A percentile compares a stretch with the other conserved stretches of the same genome.
These are phyloP conservation scores for Aporophyla lueneburgensis DNA, from an alignment of 2,888 invertebrate species.

Conservation along the genomic window DNA sequence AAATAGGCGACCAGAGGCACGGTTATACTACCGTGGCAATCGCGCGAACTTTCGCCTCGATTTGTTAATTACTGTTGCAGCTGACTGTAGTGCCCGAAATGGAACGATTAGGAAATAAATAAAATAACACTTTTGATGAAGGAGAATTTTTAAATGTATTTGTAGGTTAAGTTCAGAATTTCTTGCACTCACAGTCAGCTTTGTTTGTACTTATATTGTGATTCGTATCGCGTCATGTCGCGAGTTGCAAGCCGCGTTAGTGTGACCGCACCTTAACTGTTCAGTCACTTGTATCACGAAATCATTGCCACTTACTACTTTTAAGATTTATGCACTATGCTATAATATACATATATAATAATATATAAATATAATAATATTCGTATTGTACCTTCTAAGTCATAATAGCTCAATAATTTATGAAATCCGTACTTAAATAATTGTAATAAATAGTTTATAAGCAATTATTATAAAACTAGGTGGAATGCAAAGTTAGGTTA, in stretches of 20 bases:
- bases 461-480: slow-evolving; percentile 78
- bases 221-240: slow-evolving; percentile 6
- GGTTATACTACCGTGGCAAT: slow-evolving; percentile 43
- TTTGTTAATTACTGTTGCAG: slow-evolving; percentile 19
- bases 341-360: slow-evolving; percentile 71
- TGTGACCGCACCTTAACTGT: slow-evolving; percentile 56
- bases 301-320: slow-evolving; percentile 78
- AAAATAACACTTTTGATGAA: slow-evolving; percentile 35
- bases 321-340: slow-evolving; percentile 85
- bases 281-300: slow-evolving; percentile 73
- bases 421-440: slow-evolving; percentile 77
- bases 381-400: slow-evolving; percentile 73
- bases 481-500: slow-evolving; percentile 69
- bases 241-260: slow-evolving; percentile 35
- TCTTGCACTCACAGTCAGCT: slow-evolving; percentile 48
- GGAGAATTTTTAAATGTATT: slow-evolving; percentile 37
- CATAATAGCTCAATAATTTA: slow-evolving; percentile 89
- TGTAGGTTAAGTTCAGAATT: slow-evolving; percentile 34
- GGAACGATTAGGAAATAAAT: slow-evolving; percentile 39
- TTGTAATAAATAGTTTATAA: slow-evolving; percentile 84
- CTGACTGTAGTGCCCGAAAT: slow-evolving; percentile 40
- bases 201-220: slow-evolving; percentile 33
- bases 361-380: slow-evolving; percentile 72
- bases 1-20: slow-evolving; percentile 64
- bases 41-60: background rate